phyloP scores from a whole-genome alignment of 2,113 vertebrate species.

The Pangasianodon gigas region DNA sequence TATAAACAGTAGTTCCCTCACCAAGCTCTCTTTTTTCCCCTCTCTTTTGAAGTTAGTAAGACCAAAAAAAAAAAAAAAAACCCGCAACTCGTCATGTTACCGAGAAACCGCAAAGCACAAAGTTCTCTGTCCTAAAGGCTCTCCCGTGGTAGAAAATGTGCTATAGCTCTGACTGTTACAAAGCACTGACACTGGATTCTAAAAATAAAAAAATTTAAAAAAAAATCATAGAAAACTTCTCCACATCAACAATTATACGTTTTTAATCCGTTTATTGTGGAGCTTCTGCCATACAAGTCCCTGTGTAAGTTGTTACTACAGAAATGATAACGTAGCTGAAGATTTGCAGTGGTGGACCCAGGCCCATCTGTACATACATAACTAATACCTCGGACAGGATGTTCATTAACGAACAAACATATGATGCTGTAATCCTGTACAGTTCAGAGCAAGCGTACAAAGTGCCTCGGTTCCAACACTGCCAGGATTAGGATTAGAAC shows the following conservation, averaged over 20 bases:
- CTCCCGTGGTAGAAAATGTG: neutral
- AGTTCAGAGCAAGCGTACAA: conserved; percentile 20
- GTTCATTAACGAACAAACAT: conserved; percentile 16
- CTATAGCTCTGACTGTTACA: no score
- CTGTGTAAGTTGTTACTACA: neutral
- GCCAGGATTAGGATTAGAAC: conserved; percentile 46
- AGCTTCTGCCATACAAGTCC: neutral
- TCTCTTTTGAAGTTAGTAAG: neutral
- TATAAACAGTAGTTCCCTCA: neutral
- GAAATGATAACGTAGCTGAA: neutral
- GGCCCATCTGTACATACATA: neutral
- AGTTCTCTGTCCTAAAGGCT: neutral
- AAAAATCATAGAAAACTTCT: neutral
- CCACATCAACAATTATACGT: neutral
- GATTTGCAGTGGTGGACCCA: neutral
- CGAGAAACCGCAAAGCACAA: neutral
- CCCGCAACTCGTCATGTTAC: neutral
- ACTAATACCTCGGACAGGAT: neutral
- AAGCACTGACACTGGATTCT: neutral
- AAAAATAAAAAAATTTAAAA: neutral
- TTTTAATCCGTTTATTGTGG: neutral
- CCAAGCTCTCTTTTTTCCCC: no score
- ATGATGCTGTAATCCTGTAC: conserved; percentile 9
- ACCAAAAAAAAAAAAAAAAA: no score
- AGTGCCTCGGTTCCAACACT: conserved; percentile 11